phyloP scores from a whole-genome alignment of 2,113 vertebrate genomes.

The Lepus americanus region DNA sequence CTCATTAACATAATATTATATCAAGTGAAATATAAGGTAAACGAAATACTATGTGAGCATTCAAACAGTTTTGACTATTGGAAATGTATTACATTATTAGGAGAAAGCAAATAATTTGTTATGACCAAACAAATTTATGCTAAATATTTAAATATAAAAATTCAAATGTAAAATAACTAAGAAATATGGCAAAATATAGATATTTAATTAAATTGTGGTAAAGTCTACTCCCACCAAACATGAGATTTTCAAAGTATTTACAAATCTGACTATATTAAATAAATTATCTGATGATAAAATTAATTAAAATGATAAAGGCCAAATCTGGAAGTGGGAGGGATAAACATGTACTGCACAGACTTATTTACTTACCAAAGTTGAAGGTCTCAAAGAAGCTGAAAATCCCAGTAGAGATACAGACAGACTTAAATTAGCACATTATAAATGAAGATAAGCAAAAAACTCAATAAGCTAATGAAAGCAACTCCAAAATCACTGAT shows the following conservation, averaged over 20 bases:
- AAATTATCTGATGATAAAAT: constrained; percentile 39
- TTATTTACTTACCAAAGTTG: neutral
- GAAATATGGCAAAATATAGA: neutral
- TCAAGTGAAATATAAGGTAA: neutral
- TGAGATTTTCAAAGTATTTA: neutral
- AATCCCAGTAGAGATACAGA: neutral
- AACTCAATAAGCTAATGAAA: neutral
- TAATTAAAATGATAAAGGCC: constrained; percentile 21
- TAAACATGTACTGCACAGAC: neutral
- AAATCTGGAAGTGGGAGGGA: neutral
- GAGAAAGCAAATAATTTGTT: neutral
- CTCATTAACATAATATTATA: neutral
- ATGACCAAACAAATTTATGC: neutral
- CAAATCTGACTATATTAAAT: neutral
- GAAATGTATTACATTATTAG: neutral
- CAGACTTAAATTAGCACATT: neutral
- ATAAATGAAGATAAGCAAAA: neutral
- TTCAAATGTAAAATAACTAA: neutral
- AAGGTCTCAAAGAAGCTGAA: neutral
- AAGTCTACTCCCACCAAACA: neutral
- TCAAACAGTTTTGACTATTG: neutral
- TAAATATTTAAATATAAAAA: constrained; percentile 45
- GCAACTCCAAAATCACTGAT: neutral
- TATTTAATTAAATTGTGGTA: neutral
- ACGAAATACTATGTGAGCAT: neutral